phyloP scores from a whole-genome alignment of 2,113 vertebrate species.

The Xiphias gladius region DNA sequence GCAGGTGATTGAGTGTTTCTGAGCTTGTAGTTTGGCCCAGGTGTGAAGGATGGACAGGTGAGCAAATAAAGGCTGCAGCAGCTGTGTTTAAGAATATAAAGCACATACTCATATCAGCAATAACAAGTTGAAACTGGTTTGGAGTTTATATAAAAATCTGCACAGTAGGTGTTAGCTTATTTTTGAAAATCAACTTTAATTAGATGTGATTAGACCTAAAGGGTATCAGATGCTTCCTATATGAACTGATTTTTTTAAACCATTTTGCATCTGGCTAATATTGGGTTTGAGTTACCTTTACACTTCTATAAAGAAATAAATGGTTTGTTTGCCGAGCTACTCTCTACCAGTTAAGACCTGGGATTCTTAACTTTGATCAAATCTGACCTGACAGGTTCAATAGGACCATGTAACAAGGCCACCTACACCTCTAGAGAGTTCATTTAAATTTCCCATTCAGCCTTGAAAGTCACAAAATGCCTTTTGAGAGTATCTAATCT shows the following conservation, averaged over 20 bases:
- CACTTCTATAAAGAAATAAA: neutral
- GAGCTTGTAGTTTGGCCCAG: conserved; percentile 1
- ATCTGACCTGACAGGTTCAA: conserved; percentile 29
- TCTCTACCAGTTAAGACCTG: conserved; percentile 20
- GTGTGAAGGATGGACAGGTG: conserved; percentile 65
- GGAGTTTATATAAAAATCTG: conserved; percentile 12
- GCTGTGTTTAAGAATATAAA: conserved; percentile 54
- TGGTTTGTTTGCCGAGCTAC: neutral
- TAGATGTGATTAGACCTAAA: neutral
- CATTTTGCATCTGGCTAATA: neutral
- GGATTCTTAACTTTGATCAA: conserved; percentile 24
- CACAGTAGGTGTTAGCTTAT: neutral
- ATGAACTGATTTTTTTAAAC: neutral
- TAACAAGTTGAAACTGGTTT: conserved; percentile 9
- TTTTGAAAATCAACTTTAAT: neutral
- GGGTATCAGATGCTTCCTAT: neutral
- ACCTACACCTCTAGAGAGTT: conserved; percentile 2
- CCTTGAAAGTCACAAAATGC: conserved; percentile 39
- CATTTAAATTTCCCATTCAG: conserved; percentile 7
- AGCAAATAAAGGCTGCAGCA: conserved; percentile 61
- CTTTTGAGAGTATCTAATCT: conserved; percentile 33
- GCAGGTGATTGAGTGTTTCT: conserved; percentile 63
- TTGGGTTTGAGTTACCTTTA: neutral
- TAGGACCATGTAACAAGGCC: neutral
- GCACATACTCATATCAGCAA: conserved; percentile 32